These are phyloP conservation scores for Chymomyza caudatula DNA, from an alignment of 2,888 invertebrate genomes.

Conservation along the genomic window DNA sequence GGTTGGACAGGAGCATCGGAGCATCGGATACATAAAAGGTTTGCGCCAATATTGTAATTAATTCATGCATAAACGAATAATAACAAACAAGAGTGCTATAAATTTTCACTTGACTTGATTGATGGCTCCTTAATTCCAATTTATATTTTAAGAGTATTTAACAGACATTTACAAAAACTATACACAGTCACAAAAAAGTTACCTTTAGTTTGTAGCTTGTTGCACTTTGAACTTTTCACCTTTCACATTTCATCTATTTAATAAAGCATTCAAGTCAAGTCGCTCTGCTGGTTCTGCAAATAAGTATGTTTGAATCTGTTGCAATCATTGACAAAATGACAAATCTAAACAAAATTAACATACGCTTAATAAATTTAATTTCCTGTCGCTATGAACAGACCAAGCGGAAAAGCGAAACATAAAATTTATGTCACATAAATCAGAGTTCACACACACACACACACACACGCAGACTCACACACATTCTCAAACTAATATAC, in stretches of 20 bases:
- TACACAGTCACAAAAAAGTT: background rate
- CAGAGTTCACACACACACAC: slow-evolving; percentile 10
- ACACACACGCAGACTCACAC: background rate
- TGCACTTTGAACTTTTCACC: slow-evolving; percentile 12
- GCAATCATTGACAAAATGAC: background rate
- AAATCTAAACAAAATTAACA: slow-evolving; percentile 24
- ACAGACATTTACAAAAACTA: slow-evolving; percentile 1
- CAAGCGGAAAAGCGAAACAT: slow-evolving; percentile 9
- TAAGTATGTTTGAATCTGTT: background rate
- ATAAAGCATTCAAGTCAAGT: background rate
- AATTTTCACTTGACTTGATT: slow-evolving; percentile 73
- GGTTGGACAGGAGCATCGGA: too few species aligned
- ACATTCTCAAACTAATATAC: too few species aligned
- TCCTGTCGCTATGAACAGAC: background rate
- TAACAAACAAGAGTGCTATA: slow-evolving; percentile 73
- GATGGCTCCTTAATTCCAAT: slow-evolving; percentile 51
- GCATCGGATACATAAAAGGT: slow-evolving; percentile 41
- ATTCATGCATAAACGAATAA: slow-evolving; percentile 73
- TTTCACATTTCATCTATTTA: slow-evolving; percentile 29
- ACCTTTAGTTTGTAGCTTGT: background rate
- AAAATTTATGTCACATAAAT: slow-evolving; percentile 23
- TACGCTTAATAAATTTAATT: slow-evolving; percentile 29
- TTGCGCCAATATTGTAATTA: slow-evolving; percentile 70
- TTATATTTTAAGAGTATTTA: background rate
- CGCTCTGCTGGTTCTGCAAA: background rate